Conservation (phyloP, 2,888 invertebrate species). For the Dinocampus coccinellae region DNA sequence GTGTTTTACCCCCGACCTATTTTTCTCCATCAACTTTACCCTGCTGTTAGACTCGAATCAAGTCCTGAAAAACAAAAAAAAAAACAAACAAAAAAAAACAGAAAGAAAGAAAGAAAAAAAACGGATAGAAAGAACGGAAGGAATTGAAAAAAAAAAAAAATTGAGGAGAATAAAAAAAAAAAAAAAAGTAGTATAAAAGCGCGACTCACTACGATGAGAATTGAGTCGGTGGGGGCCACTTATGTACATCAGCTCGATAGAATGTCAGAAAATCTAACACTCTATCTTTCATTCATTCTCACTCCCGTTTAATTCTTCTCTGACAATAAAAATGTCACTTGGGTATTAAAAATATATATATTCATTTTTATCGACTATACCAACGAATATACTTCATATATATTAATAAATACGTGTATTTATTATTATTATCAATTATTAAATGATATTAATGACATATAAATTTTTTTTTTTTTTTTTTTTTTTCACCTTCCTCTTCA, state of each 20-base stretch:
- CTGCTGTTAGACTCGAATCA: conserved; percentile 9
- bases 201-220: not conserved
- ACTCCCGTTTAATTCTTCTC: not conserved
- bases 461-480: not conserved
- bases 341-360: not conserved
- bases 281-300: not conserved
- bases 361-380: too few species aligned
- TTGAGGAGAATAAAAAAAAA: too few species aligned
- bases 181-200: conserved; percentile 1
- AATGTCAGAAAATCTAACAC: conserved; percentile 1
- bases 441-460: too few species aligned
- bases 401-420: too few species aligned
- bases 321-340: not conserved
- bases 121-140: too few species aligned
- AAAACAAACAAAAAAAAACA: not conserved
- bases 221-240: conserved; percentile 12
- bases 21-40: conserved; percentile 21
- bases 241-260: conserved; percentile 14
- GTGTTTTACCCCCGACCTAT: conserved; percentile 25
- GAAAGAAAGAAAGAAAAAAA: too few species aligned
- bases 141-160: conserved; percentile 7
- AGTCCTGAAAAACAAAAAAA: conserved; percentile 2
- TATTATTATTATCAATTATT: too few species aligned
- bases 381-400: too few species aligned
- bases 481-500: not conserved